Evolutionary conservation across 1,140 invertebrate genomes (phyloP), one percentile per base, ranked within the genome.

Genomic region (Cheumatopsyche charites): DNA sequence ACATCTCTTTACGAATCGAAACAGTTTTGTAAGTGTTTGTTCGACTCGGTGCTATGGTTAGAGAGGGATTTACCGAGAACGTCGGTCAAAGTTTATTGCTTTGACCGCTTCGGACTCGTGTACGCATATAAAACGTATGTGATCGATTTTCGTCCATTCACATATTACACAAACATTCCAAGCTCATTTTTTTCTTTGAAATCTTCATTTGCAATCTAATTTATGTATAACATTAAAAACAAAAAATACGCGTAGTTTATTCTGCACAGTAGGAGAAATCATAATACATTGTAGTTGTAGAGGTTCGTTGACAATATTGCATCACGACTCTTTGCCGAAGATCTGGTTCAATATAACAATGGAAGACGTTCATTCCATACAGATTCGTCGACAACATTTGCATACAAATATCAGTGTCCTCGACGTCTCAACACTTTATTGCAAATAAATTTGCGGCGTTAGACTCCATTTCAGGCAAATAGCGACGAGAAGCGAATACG

Each of bases 281-380:
- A 66, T 47, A 21, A 43, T 66, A 45, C 13, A 15, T 5, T 66
- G 12, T 42, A 29, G 9, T 13, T 42, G 21, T 23, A 41, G 13
- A 15, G 3, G 23, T 68, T 45, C 25, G 68, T 29, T 26, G 26
- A 43, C 41, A 42, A 17, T 41, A 55, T 71, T 72, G 49, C 70
- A 72, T 72, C 49, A 58, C 47, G 25, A 41, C 41, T 43, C 49
- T 62, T 41, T 25, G 62, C 36, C 62, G 66, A 68, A 73, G 72
- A 72, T 75, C 70, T 75, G 74, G 71, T 75, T 75, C 70, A 75
- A 66, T 70, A 72, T 70, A 70, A 72, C 74, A 75, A 75, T 75
- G 70, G 65, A 23, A 52, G 70, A 75, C 70, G 68, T 36, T 49
- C 41, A 49, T 42, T 43, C 70, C 70, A 72, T 72, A 72, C 62